Evolutionary conservation across 2,797 vertebrate species (phyloP).

Genomic region (Sebastes vulpes): DNA sequence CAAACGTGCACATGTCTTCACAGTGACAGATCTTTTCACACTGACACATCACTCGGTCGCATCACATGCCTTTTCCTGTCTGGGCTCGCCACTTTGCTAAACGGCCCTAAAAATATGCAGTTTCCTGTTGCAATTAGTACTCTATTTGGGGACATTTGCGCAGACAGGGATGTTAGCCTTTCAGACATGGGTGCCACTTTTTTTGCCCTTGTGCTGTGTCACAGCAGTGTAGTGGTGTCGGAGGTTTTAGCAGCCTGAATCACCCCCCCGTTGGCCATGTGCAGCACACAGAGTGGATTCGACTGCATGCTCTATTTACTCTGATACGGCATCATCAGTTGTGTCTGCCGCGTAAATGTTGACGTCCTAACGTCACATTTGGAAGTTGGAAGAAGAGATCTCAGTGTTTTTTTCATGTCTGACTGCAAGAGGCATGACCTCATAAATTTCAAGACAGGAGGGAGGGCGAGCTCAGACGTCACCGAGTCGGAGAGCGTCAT

Average conservation of each 20-base stretch:
- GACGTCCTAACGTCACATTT: neutral
- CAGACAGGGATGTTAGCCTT: constrained; percentile 48
- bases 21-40: constrained; percentile 17
- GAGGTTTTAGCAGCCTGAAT: constrained; percentile 16
- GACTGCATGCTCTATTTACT: constrained; percentile 26
- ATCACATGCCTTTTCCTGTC: constrained; percentile 18
- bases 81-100: constrained; percentile 37
- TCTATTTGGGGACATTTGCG: constrained; percentile 44
- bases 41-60: constrained; percentile 2
- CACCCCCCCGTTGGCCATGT: neutral
- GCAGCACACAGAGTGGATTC: constrained; percentile 23
- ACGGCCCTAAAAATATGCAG: constrained; percentile 65
- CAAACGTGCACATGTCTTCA: constrained; percentile 18
- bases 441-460: neutral
- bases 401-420: constrained; percentile 16
- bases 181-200: constrained; percentile 47
- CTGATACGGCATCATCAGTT: neutral
- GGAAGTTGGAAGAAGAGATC: neutral
- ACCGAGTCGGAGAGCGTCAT: neutral
- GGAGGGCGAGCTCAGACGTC: constrained; percentile 6
- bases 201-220: constrained; percentile 17
- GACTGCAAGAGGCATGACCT: constrained; percentile 43
- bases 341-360: neutral
- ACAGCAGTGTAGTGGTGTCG: neutral
- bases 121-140: constrained; percentile 72